Evolutionary conservation across 2,888 invertebrate species (phyloP).

Genomic region (Microdon myrmicae): DNA sequence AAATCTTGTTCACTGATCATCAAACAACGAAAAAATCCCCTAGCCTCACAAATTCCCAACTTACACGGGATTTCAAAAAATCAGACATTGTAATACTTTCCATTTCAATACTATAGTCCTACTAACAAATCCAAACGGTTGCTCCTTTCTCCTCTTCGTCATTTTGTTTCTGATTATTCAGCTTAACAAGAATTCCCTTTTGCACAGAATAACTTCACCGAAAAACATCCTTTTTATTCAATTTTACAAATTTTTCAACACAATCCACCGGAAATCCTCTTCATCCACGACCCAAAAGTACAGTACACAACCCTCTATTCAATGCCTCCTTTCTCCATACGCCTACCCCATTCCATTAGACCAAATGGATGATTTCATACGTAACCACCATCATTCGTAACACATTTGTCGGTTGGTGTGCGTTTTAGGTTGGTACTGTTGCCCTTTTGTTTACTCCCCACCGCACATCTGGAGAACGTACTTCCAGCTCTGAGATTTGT

Average conservation of each 20-base stretch:
- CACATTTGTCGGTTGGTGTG: slow-evolving; percentile 27
- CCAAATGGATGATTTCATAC: slow-evolving; percentile 24
- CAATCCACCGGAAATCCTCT: slow-evolving; percentile 13
- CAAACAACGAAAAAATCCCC: slow-evolving; percentile 3
- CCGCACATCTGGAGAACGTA: slow-evolving; percentile 1
- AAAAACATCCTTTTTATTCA: slow-evolving; percentile 30
- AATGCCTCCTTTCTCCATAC: neutral
- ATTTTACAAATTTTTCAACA: slow-evolving; percentile 35
- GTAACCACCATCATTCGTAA: slow-evolving; percentile 31
- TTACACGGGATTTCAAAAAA: neutral
- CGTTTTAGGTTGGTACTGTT: slow-evolving; percentile 14
- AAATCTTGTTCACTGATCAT: slow-evolving; percentile 13
- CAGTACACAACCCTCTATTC: too few species aligned
- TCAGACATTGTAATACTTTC: slow-evolving; percentile 16
- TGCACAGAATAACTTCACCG: slow-evolving; percentile 8
- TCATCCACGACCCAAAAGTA: slow-evolving; percentile 3
- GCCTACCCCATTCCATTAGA: too few species aligned
- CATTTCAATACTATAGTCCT: slow-evolving; percentile 2
- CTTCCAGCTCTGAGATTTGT: slow-evolving; percentile 45
- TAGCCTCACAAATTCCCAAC: neutral
- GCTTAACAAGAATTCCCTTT: slow-evolving; percentile 42
- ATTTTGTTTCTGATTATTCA: slow-evolving; percentile 38
- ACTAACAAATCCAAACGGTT: neutral
- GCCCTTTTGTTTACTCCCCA: slow-evolving; percentile 5
- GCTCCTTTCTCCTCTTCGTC: neutral